A percentile compares a stretch with the other conserved stretches of the same genome.
Evolutionary conservation across 2,113 vertebrate species (phyloP).

Genomic region (Dipodomys ordii): DNA sequence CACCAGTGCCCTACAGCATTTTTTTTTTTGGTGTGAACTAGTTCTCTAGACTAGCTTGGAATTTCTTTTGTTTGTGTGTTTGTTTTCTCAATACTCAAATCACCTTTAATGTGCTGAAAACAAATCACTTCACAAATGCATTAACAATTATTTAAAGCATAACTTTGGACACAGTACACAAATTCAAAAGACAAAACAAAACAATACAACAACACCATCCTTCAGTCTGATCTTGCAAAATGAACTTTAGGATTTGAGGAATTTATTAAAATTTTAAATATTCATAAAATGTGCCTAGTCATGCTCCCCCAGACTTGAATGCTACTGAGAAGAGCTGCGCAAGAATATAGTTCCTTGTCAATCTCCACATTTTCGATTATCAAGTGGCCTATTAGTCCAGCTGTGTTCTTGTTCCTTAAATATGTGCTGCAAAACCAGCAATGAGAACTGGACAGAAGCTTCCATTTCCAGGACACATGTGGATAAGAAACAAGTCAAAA

Average conservation of each 20-base stretch:
- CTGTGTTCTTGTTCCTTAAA: not conserved
- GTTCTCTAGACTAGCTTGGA: too few relatives aligned
- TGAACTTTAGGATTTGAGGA: not conserved
- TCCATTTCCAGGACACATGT: not conserved
- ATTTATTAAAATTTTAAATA: not conserved
- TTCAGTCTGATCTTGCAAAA: not conserved
- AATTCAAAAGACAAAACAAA: not conserved
- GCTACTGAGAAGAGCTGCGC: not conserved
- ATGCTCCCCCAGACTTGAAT: not conserved
- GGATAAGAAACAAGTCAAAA: slow-evolving; percentile 16
- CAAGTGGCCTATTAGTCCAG: not conserved
- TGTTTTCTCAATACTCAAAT: not conserved
- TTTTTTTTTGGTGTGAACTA: too few relatives aligned
- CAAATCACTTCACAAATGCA: not conserved
- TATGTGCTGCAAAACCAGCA: not conserved
- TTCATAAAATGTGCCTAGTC: not conserved
- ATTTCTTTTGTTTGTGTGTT: too few relatives aligned
- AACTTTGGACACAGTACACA: not conserved
- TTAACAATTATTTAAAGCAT: not conserved
- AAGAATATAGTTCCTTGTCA: not conserved
- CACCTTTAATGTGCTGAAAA: not conserved
- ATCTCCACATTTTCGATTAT: not conserved
- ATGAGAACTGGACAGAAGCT: not conserved
- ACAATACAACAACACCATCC: not conserved
- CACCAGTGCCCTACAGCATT: too few relatives aligned